phyloP scores from a whole-genome alignment of 2,888 invertebrate genomes.

The Thecophora atra region DNA sequence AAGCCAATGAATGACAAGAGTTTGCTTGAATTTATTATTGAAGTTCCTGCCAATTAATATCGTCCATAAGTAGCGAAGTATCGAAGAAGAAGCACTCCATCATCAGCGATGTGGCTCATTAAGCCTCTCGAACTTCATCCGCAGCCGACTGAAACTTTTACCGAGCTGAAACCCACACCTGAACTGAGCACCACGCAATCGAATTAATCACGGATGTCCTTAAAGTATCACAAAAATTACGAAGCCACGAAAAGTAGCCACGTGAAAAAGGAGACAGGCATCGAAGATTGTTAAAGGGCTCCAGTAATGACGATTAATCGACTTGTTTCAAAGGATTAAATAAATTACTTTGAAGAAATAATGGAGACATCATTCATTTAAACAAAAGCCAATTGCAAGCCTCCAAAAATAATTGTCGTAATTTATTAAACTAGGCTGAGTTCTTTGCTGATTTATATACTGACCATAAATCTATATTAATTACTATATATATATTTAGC shows the following conservation, averaged over 20 bases:
- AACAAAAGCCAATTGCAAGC: no score
- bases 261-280: background rate
- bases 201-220: background rate
- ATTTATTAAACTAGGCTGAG: background rate
- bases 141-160: background rate
- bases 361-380: no score
- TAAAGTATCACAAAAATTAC: conserved; percentile 4
- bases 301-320: no score
- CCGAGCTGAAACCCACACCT: background rate
- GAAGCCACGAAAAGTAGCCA: conserved; percentile 4
- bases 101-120: background rate
- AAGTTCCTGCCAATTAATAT: background rate
- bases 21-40: background rate
- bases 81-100: background rate
- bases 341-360: no score
- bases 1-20: no score
- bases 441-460: background rate
- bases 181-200: background rate
- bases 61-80: background rate
- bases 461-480: background rate
- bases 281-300: no score
- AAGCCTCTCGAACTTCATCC: background rate
- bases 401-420: background rate
- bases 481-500: background rate
- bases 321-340: no score